Base-by-base conservation (phyloP, 2,113 vertebrate genomes). In the Pogonocichla stellata region DNA sequence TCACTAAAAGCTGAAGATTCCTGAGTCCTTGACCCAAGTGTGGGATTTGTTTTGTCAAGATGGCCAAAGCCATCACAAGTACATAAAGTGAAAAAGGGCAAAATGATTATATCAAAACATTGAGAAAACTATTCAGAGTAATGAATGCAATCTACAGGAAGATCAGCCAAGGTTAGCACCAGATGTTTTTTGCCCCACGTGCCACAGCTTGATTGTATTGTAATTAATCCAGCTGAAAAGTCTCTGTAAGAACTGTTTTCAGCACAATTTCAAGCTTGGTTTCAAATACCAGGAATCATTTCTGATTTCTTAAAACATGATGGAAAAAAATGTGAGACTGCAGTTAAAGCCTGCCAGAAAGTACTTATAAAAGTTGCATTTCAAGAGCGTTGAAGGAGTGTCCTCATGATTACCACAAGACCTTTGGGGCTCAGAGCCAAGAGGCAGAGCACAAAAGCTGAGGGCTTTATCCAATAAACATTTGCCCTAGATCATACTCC, bases 171-270 rank as follows among this genome's bases (percentile, higher is more conserved):
- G 92, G 92, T 96, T 94, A 96, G 90, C 83, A 71, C 86, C 95
- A 93, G 80, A 96, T 95, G 92, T 85, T 97, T 89, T 80, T 74
- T 90, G 81, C 90, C 90, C 75, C 93, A 74, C 47, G 47, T 74
- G 92, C 85, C 80, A 70, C 72, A 88, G 88, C 74, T 95, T 94
- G 90, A 95, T 86, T 93, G 48, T 91, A 54, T 57, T 61, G 62
- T 73, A 97, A 96, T 95, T 95, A 96, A 95, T 97, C 95, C 96
- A 95, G 78, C 60, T 69, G 71, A 93, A 93, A 93, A 92, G 38
- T 67, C 83, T 93, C 80, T 45, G 22, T 3, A 8, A 96, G 67
- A 96, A 92, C 71, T 75, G 58, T 86, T 95, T 94, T 87, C 96
- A 96, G 94, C 92, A 92, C 74, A 91, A 91, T 96, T 95, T 96